Base-by-base conservation (phyloP, 1,140 invertebrate species). In the Orussus abietinus region DNA sequence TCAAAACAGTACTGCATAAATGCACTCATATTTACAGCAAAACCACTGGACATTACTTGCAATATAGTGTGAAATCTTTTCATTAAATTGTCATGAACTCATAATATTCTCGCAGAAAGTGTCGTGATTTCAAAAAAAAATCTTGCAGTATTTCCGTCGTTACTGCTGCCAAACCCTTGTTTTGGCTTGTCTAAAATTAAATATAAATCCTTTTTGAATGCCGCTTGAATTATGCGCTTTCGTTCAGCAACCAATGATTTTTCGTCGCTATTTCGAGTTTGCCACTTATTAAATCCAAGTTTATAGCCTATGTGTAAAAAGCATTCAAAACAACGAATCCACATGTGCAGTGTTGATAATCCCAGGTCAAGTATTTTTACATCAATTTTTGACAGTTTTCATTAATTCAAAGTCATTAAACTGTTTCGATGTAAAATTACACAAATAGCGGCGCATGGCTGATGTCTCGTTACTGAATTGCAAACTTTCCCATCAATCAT, bases 61-160 rank as follows among this genome's bases (percentile, higher is more conserved):
- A 59, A 49, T 44, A 64, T 51, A 35, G 51, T 49, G 32, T 44
- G 35, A 32, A 61, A 53, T 38, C 55, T 47, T 20, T 44, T 45
- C 10, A 69, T 51, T 18, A 62, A 42, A 38, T 45, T 39, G 4
- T 22, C 20, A 13, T 33, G 14, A 7, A 36, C 43, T 18, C 38
- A 28, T 31, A 38, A 45, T 25, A 47, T 42, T 39, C 34, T 17
- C 15, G 50, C 42, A 9, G 47, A 49, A 9, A 14, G 25, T 26
- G 41, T 18, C 2, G 38, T 37, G 22, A 50, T 42, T 19, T 11
- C 12, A 33, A 54, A 57, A 43, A 57, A 57, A 31, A 42, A 21
- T 30, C 51, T 26, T 30, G 42, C 44, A 14, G 50, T 55, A 31
- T 53, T 53, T 1, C 51, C 46, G 15, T 57, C 45, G 21, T 47